phyloP scores from a whole-genome alignment of 2,888 invertebrate genomes.

The Stramonita haemastoma region DNA sequence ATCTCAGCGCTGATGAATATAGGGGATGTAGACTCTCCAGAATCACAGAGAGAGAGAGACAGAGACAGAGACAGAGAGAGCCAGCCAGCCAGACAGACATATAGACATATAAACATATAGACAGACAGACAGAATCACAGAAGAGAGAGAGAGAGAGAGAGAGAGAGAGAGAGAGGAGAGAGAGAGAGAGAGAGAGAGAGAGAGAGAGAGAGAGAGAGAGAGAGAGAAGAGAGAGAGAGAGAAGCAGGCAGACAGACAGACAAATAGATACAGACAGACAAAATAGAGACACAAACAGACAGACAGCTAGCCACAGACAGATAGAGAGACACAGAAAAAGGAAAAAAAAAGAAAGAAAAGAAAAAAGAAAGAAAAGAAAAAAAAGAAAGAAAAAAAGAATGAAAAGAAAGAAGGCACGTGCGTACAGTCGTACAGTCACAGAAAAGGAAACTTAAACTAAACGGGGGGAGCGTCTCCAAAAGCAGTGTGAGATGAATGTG shows the following conservation, averaged over 20 bases:
- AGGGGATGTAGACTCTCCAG: too few species aligned
- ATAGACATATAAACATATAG: too few species aligned
- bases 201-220: neutral
- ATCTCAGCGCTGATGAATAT: too few species aligned
- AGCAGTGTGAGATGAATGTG: too few species aligned
- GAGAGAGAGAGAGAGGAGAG: too few species aligned
- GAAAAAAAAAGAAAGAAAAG: neutral
- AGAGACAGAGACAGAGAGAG: neutral
- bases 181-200: neutral
- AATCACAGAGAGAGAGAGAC: too few species aligned
- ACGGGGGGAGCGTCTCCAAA: too few species aligned
- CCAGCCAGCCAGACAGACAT: neutral
- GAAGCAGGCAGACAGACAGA: neutral
- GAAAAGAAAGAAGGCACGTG: too few species aligned
- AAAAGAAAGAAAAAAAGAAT: neutral
- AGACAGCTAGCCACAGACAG: neutral
- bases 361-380: neutral
- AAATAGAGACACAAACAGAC: neutral
- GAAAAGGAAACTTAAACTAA: too few species aligned
- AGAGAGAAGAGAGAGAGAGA: neutral
- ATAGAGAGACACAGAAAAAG: neutral
- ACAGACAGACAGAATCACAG: neutral
- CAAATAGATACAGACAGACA: neutral
- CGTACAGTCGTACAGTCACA: too few species aligned
- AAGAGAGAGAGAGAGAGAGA: conserved; percentile 1